These are phyloP conservation scores for Bugulina stolonifera DNA, from an alignment of 2,888 invertebrate genomes.

Conservation along the genomic window DNA sequence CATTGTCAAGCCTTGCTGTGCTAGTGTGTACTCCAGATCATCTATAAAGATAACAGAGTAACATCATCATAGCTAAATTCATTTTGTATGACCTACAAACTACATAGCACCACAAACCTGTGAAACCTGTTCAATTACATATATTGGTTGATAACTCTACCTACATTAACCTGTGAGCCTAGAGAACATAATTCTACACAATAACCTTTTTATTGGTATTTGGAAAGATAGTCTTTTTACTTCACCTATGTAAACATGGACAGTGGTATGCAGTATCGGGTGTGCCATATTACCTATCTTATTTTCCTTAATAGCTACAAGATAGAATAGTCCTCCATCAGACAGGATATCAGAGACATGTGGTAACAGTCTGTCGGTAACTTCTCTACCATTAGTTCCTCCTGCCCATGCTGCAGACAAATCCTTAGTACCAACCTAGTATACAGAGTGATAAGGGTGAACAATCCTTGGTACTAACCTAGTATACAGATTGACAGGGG, in stretches of 20 bases:
- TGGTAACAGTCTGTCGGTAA: constrained; percentile 65
- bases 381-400: constrained; percentile 59
- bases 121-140: too few relatives aligned
- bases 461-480: not conserved
- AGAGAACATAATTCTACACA: too few relatives aligned
- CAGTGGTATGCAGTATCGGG: too few relatives aligned
- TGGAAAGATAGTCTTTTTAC: too few relatives aligned
- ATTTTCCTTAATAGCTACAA: constrained; percentile 83
- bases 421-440: constrained; percentile 45
- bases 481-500: not conserved
- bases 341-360: constrained; percentile 67
- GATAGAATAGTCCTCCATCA: constrained; percentile 73
- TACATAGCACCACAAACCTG: too few relatives aligned
- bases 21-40: constrained; percentile 61
- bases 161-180: too few relatives aligned
- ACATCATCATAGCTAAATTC: too few relatives aligned
- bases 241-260: too few relatives aligned
- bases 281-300: too few relatives aligned
- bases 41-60: constrained; percentile 43
- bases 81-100: too few relatives aligned
- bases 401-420: constrained; percentile 57
- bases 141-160: too few relatives aligned
- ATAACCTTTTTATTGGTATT: too few relatives aligned
- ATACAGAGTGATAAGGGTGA: not conserved
- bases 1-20: constrained; percentile 59